Evolutionary conservation across 2,113 vertebrate species (phyloP).

Genomic region (Stomatorhinus ivindoensis): DNA sequence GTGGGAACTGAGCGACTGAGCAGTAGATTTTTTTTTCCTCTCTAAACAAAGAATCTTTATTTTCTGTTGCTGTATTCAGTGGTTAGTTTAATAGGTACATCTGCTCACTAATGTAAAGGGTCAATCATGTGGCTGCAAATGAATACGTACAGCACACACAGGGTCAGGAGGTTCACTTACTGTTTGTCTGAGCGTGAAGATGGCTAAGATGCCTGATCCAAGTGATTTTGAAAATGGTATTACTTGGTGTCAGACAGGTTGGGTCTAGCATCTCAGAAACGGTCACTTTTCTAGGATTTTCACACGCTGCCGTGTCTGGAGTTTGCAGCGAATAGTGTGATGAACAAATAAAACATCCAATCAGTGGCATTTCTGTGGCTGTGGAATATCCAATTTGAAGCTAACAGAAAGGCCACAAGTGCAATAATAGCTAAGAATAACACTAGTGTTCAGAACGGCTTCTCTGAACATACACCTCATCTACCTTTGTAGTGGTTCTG

Average conservation of each 20-base stretch:
- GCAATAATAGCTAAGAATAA: neutral
- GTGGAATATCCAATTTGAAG: neutral
- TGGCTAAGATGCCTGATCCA: neutral
- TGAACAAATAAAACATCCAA: neutral
- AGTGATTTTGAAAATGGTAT: neutral
- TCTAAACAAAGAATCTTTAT: neutral
- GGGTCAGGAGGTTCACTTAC: neutral
- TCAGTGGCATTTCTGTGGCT: neutral
- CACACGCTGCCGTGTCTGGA: neutral
- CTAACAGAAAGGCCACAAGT: neutral
- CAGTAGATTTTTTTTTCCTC: neutral
- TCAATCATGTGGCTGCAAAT: neutral
- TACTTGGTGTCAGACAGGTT: neutral
- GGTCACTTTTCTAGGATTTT: neutral
- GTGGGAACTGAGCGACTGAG: neutral
- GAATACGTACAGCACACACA: neutral
- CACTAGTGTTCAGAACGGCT: neutral
- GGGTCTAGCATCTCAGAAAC: neutral
- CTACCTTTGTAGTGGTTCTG: neutral
- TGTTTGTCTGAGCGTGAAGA: neutral
- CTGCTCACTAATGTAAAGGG: neutral
- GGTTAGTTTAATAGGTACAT: neutral
- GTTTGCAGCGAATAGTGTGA: neutral
- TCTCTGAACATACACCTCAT: neutral
- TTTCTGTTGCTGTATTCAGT: neutral